Evolutionary conservation across 2,113 vertebrate species (phyloP).

Genomic region (Xiphophorus hellerii): DNA sequence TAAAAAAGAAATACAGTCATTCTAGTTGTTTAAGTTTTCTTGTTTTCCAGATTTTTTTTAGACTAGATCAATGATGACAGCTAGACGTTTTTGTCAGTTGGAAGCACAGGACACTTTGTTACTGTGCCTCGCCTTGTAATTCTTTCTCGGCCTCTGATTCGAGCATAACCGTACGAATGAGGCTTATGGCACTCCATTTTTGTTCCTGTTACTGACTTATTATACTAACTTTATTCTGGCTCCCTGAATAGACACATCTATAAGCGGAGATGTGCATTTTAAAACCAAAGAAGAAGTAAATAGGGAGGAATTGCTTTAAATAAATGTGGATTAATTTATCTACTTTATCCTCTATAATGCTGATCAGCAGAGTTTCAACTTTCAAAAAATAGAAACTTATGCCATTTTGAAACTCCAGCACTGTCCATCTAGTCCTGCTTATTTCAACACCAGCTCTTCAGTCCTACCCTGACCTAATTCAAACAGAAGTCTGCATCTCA

Average conservation of each 20-base stretch:
- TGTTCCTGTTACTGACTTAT: background rate
- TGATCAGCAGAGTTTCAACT: conserved; percentile 11
- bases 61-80: conserved; percentile 23
- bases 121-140: conserved; percentile 27
- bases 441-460: conserved; percentile 61
- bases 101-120: conserved; percentile 31
- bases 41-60: background rate
- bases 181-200: background rate
- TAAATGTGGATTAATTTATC: background rate
- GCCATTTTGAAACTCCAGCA: conserved; percentile 25
- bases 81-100: conserved; percentile 23
- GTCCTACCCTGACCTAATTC: conserved; percentile 75
- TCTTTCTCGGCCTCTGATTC: conserved; percentile 37
- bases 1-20: background rate
- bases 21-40: background rate
- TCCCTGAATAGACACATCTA: background rate
- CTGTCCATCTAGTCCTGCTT: conserved; percentile 53
- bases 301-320: background rate
- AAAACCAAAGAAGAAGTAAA: background rate
- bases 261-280: background rate
- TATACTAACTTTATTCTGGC: background rate
- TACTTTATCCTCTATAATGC: background rate
- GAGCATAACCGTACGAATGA: conserved; percentile 14
- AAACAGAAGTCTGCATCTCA: conserved; percentile 60
- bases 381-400: conserved; percentile 12